Evolutionary conservation across 1,140 invertebrate genomes (phyloP).

Genomic region (Copidosoma floridanum): DNA sequence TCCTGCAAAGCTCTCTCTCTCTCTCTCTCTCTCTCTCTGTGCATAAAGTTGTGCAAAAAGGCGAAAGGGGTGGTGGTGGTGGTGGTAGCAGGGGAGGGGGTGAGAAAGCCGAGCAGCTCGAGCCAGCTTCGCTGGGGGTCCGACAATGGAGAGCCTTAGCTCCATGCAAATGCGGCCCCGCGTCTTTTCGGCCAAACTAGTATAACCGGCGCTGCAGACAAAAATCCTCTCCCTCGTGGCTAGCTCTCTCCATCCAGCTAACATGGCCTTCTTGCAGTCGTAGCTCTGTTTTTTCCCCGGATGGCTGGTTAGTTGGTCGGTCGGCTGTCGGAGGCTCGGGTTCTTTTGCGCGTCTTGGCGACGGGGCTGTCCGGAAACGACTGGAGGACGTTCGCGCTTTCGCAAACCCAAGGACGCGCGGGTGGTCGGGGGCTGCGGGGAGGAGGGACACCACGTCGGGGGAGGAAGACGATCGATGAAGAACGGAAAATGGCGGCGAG

Average conservation of each 20-base stretch:
- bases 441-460: not conserved
- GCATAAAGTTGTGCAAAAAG: conserved; percentile 16
- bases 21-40: no score
- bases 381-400: no score
- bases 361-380: not conserved
- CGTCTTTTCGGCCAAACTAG: no score
- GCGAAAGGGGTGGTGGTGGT: conserved; percentile 2
- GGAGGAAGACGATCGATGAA: conserved; percentile 15
- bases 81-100: conserved; percentile 7
- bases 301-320: not conserved
- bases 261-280: no score
- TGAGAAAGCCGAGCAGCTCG: no score
- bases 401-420: no score
- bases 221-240: not conserved
- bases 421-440: not conserved
- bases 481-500: conserved; percentile 23
- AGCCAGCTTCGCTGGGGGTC: conserved; percentile 50
- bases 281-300: no score
- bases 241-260: not conserved
- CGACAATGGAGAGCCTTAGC: conserved; percentile 50
- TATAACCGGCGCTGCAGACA: conserved; percentile 38
- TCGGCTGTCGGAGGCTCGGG: not conserved
- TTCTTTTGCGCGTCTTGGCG: not conserved
- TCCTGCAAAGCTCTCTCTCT: not conserved
- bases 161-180: conserved; percentile 56